Percentiles rank a stretch among this genome's conserved stretches.
These are phyloP conservation scores for Myathropa florea DNA, from an alignment of 2,888 invertebrate genomes.

Conservation along the genomic window DNA sequence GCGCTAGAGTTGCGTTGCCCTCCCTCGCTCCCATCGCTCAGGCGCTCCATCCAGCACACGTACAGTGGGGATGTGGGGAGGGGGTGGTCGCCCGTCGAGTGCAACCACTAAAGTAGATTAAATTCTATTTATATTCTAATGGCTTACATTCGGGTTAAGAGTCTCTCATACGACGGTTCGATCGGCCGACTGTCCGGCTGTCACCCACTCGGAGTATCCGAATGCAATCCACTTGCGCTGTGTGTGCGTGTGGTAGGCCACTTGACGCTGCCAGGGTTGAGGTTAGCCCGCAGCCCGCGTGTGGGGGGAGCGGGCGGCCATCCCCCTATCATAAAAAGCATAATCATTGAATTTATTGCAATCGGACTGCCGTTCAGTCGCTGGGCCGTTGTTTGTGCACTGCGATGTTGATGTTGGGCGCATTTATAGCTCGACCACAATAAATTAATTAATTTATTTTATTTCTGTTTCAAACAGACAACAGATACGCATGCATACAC, in stretches of 20 bases:
- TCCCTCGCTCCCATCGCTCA: not conserved
- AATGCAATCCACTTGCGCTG: conserved; percentile 46
- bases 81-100: conserved; percentile 38
- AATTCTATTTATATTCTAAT: conserved; percentile 70
- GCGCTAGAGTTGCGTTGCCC: not conserved
- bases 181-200: conserved; percentile 42
- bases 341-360: conserved; percentile 70
- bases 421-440: conserved; percentile 68
- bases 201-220: conserved; percentile 61
- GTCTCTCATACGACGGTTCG: conserved; percentile 54
- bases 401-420: conserved; percentile 56
- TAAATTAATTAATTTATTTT: conserved; percentile 71
- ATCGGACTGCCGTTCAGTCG: conserved; percentile 54
- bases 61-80: not conserved
- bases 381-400: conserved; percentile 1
- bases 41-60: conserved; percentile 5
- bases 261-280: conserved; percentile 44
- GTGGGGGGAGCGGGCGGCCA: conserved; percentile 3
- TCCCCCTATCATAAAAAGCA: conserved; percentile 65
- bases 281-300: conserved; percentile 15
- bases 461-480: conserved; percentile 65
- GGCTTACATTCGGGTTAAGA: conserved; percentile 69
- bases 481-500: conserved; percentile 42
- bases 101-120: conserved; percentile 68
- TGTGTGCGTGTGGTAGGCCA: conserved; percentile 21